These are phyloP conservation scores for Synodontis membranacea DNA, from an alignment of 2,113 vertebrate species.

Conservation along the genomic window DNA sequence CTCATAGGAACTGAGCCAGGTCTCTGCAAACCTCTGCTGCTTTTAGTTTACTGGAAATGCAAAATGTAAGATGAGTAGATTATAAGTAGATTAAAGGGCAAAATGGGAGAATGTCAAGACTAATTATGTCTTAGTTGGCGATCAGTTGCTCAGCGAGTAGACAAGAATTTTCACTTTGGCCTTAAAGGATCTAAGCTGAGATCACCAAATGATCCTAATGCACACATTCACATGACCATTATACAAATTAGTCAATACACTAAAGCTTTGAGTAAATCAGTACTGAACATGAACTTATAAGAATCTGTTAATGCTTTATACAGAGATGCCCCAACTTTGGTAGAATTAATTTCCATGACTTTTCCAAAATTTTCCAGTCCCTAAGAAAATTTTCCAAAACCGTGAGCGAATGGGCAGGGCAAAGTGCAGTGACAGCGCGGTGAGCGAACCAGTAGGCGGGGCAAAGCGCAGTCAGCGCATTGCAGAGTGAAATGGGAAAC, in stretches of 20 bases:
- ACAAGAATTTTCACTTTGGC: background rate
- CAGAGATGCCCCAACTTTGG: too few relatives aligned
- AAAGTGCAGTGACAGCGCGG: too few relatives aligned
- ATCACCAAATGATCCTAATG: background rate
- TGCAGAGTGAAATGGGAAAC: too few relatives aligned
- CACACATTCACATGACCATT: background rate
- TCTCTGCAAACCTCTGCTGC: background rate
- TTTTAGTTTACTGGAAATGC: background rate
- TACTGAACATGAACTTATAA: background rate
- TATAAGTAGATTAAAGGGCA: background rate
- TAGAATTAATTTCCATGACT: too few relatives aligned
- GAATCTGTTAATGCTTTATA: background rate
- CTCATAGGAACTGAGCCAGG: background rate
- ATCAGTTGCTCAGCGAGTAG: background rate
- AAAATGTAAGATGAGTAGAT: background rate
- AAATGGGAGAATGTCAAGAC: background rate
- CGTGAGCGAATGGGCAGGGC: too few relatives aligned
- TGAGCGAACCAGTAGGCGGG: too few relatives aligned
- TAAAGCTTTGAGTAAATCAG: background rate
- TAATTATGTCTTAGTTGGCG: background rate
- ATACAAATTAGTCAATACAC: background rate
- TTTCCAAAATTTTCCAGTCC: too few relatives aligned
- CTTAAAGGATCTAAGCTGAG: background rate
- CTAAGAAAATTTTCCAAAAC: too few relatives aligned
- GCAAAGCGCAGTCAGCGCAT: too few relatives aligned